A percentile compares a stretch with the other conserved stretches of the same genome.
phyloP scores from a whole-genome alignment of 2,888 invertebrate genomes.

The Malacosoma neustria region DNA sequence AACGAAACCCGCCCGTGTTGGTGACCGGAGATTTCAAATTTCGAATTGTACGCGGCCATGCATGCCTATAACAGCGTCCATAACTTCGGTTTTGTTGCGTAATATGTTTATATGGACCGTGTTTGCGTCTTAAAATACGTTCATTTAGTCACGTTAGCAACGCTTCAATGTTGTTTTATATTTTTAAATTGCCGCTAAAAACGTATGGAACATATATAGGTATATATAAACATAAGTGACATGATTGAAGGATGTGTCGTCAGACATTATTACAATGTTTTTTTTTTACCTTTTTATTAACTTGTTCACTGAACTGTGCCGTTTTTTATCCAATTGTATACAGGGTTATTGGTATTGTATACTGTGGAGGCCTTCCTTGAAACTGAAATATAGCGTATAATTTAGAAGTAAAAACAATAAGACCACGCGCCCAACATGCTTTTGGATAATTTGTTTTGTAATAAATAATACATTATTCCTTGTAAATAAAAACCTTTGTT shows the following conservation, averaged over 20 bases:
- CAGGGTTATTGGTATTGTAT: no score
- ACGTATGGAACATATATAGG: not conserved
- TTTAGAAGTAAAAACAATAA: not conserved
- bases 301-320: not conserved
- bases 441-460: no score
- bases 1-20: conserved; percentile 54
- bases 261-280: conserved; percentile 11
- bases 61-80: not conserved
- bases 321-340: not conserved
- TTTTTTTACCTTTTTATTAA: not conserved
- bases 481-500: no score
- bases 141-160: conserved; percentile 19
- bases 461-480: no score
- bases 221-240: conserved; percentile 2
- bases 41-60: conserved; percentile 29
- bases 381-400: not conserved
- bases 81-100: conserved; percentile 40
- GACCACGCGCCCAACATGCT: not conserved
- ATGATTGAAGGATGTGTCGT: conserved; percentile 27
- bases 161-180: no score
- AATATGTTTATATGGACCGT: conserved; percentile 19
- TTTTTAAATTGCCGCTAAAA: not conserved
- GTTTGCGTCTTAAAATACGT: conserved; percentile 22
- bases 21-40: conserved; percentile 44
- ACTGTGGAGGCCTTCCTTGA: not conserved